Conservation (phyloP, 2,113 vertebrate species). For the Hemibagrus wyckioides region DNA sequence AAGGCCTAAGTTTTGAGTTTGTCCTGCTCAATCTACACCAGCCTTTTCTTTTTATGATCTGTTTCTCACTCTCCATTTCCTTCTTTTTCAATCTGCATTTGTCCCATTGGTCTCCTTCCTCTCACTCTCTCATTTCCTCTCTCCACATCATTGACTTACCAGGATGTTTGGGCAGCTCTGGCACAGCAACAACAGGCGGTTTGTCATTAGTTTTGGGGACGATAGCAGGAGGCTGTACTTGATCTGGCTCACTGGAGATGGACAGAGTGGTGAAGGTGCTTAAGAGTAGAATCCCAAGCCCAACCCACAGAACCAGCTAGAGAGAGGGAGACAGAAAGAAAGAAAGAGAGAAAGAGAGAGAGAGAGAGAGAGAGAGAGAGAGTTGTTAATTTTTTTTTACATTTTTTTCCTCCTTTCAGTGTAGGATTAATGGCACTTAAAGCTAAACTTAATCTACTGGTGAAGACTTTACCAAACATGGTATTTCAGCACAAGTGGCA, state of each 20-base stretch:
- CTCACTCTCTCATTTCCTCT: constrained; percentile 19
- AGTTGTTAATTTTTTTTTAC: neutral
- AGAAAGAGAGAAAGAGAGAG: neutral
- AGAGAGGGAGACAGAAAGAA: constrained; percentile 21
- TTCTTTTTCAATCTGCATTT: constrained; percentile 31
- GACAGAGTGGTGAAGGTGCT: constrained; percentile 92
- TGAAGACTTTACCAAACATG: neutral
- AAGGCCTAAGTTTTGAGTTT: constrained; percentile 40
- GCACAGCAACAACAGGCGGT: constrained; percentile 50
- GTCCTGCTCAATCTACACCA: constrained; percentile 27
- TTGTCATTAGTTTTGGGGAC: constrained; percentile 55
- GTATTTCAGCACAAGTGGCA: constrained; percentile 20
- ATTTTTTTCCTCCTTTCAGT: neutral
- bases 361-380: neutral
- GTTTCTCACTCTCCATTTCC: constrained; percentile 46
- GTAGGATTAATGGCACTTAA: neutral
- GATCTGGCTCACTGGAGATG: constrained; percentile 65
- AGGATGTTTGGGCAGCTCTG: constrained; percentile 65
- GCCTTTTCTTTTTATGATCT: constrained; percentile 44
- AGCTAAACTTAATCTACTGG: constrained; percentile 32
- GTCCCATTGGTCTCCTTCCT: constrained; percentile 46
- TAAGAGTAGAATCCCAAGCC: constrained; percentile 89
- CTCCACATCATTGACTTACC: constrained; percentile 60
- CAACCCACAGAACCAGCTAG: constrained; percentile 90
- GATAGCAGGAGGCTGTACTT: constrained; percentile 61